Evolutionary conservation across 2,797 vertebrate genomes (phyloP).

Genomic region (Delichon dasypus): DNA sequence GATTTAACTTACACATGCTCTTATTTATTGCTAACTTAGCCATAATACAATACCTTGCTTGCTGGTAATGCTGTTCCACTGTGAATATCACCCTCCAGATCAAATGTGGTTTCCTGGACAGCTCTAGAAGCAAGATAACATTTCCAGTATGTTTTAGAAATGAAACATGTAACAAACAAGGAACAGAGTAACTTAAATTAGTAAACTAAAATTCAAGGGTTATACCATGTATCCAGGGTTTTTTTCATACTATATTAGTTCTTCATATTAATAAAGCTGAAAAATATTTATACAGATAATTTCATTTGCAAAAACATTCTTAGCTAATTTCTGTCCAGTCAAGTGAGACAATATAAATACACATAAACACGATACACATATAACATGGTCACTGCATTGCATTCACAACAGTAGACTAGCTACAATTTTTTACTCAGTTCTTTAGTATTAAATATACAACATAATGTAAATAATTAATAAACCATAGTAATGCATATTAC

Average conservation of each 20-base stretch:
- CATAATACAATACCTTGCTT: slow-evolving; percentile 86
- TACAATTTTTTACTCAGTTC: neutral
- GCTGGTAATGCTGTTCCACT: slow-evolving; percentile 85
- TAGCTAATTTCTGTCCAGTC: neutral
- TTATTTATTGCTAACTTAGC: neutral
- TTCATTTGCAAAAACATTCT: neutral
- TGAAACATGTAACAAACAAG: neutral
- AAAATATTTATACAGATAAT: neutral
- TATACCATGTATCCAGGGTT: neutral
- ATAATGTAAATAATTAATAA: neutral
- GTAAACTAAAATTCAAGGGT: neutral
- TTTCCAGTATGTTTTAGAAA: neutral
- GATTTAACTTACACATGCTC: neutral
- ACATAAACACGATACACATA: neutral
- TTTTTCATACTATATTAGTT: neutral
- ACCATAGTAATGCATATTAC: neutral
- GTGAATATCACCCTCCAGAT: slow-evolving; percentile 92
- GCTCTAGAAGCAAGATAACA: slow-evolving; percentile 71
- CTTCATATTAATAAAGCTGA: neutral
- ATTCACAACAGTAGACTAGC: neutral
- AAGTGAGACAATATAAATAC: neutral
- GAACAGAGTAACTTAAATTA: neutral
- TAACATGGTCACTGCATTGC: neutral
- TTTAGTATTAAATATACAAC: neutral
- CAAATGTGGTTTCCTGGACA: slow-evolving; percentile 93